These are phyloP conservation scores for Perdita meconis DNA, from an alignment of 2,888 invertebrate genomes.

Conservation along the genomic window DNA sequence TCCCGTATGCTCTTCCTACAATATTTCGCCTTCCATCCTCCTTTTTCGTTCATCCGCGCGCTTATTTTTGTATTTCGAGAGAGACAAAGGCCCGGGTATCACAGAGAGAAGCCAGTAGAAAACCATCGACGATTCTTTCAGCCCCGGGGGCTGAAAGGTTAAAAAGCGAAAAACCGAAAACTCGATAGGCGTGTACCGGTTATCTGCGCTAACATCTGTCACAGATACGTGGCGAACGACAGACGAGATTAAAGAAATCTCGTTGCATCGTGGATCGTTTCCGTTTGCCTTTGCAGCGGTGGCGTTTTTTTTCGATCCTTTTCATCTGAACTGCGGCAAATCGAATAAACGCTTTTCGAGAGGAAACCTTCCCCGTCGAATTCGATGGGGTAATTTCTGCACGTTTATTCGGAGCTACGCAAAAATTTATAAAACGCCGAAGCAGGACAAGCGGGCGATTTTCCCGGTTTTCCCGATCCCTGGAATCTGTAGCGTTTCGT, in stretches of 20 bases:
- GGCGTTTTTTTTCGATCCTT: not conserved
- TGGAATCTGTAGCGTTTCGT: too few relatives aligned
- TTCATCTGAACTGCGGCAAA: not conserved
- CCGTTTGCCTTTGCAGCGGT: constrained; percentile 13
- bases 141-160: constrained; percentile 55
- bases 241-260: constrained; percentile 66
- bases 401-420: too few relatives aligned
- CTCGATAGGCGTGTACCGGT: constrained; percentile 50
- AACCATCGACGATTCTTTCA: constrained; percentile 53
- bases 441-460: too few relatives aligned
- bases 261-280: constrained; percentile 50
- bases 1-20: constrained; percentile 15
- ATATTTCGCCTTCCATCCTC: constrained; percentile 33
- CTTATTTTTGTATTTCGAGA: constrained; percentile 45
- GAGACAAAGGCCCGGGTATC: not conserved
- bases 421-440: too few relatives aligned
- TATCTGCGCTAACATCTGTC: constrained; percentile 58
- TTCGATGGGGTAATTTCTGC: not conserved
- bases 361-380: constrained; percentile 25
- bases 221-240: constrained; percentile 56
- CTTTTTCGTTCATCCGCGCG: constrained; percentile 4
- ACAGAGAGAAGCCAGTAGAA: not conserved
- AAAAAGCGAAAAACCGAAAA: constrained; percentile 66
- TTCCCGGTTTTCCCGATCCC: too few relatives aligned
- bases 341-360: not conserved